Evolutionary conservation across 2,113 vertebrate genomes (phyloP), one percentile per base, ranked within the genome.

Genomic region (Ia io): DNA sequence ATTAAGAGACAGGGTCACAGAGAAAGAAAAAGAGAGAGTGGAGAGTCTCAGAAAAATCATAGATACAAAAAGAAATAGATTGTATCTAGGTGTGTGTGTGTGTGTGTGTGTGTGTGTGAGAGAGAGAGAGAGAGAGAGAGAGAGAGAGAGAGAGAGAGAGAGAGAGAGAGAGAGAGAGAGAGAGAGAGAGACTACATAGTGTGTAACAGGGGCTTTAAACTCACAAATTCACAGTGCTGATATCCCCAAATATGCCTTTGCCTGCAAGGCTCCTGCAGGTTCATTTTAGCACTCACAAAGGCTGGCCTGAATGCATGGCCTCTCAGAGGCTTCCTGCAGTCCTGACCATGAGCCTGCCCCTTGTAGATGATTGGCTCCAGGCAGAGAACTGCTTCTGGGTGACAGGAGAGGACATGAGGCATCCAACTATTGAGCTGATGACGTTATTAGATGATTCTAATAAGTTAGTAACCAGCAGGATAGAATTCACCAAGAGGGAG

Each of bases 181-280:
- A 71, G 25, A 59, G 28, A 35, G 16, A 65, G 14, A 71, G 51
- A 63, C 25, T 65, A 2, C 70, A 18, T 63, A 42, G 83, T 35
- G 20, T 90, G 40, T 61, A 76, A 77, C 22, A 63, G 10, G 37
- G 18, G n/a, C 84, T 77, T 95, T 80, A 47, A 49, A 56, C 88
- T 80, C 53, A 56, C 79, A 74, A 90, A 88, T 82, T 73, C 40
- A 37, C 71, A 78, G 20, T 13, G 9, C 32, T 90, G 53, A 51
- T 63, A 20, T 92, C 77, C 93, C 88, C 70, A 93, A 96, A 93
- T 84, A 87, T 0, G 51, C 70, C 74, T 96, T 87, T 92, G 82
- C 71, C 85, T 96, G n/a, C 20, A 37, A 92, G 91, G 59, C 51
- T 78, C n/a, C 94, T 73, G 76, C 30, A 80, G 84, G 94, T 80